Evolutionary conservation across 2,113 vertebrate genomes (phyloP), one percentile per base, ranked within the genome.

Genomic region (Shinisaurus crocodilurus): DNA sequence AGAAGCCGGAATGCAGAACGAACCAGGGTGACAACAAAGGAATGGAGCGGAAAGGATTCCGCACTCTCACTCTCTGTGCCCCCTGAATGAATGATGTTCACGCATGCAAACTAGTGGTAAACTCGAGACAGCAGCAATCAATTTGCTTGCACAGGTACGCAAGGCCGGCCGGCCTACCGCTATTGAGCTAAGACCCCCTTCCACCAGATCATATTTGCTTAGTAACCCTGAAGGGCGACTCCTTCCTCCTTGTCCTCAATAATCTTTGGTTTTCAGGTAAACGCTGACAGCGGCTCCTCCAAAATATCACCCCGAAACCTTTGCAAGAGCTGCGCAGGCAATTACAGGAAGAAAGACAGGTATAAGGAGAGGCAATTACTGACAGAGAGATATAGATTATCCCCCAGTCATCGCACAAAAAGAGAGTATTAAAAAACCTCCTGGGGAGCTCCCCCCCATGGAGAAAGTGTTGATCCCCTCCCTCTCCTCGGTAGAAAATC

Each of bases 381-480:
- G 93, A 88, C 54, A 82, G 86, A 88, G 92, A 82, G 88, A 5
- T 1, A 76, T 40, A 90, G 93, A 94, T 94, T 82, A 57, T 82
- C 87, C 85, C 90, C 86, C 89, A 92, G 13, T 86, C 10, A 54
- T 12, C 32, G 87, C 91, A 92, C 89, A 89, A 94, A 93, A 88
- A 94, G 94, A 82, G 92, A 86, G 91, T 86, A 91, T 91, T 93
- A 93, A 93, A 90, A 94, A 95, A 79, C 93, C 95, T 91, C 95
- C 89, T 12, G n/a, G 96, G 93, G 94, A 95, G 92, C 65, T 72
- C 69, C 32, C 75, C 91, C 93, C 92, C n/a, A 63, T 89, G 90
- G 89, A 92, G 80, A 94, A 94, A 90, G 81, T 87, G 83, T 3
- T 8, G 76, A 83, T 48, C 85, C 88, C 79, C 93, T 93, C 81